Conservation (phyloP, 1,140 invertebrate genomes). For the Caenorhabditis latens region DNA sequence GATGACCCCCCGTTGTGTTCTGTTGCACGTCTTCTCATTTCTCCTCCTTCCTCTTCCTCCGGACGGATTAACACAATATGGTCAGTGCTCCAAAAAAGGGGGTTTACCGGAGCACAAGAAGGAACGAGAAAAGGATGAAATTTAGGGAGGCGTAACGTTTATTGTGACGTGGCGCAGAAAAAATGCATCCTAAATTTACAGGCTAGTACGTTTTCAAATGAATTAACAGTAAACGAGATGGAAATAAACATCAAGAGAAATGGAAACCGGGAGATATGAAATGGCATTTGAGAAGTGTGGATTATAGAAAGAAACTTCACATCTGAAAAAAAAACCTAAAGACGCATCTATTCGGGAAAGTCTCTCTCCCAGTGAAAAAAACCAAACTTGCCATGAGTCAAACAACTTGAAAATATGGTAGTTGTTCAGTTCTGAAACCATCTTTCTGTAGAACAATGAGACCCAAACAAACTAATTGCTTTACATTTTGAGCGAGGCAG, state of each 20-base stretch:
- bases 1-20: not conserved
- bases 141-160: not conserved
- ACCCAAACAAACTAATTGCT: no score
- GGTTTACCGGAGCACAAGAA: not conserved
- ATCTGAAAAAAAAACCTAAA: no score
- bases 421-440: no score
- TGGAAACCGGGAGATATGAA: not conserved
- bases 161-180: conserved; percentile 25
- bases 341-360: no score
- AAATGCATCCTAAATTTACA: not conserved
- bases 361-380: no score
- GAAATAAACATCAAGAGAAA: not conserved
- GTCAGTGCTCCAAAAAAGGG: not conserved
- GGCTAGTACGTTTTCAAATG: conserved; percentile 4
- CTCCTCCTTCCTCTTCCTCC: not conserved
- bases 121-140: no score
- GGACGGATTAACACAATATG: conserved; percentile 24
- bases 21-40: not conserved
- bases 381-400: no score
- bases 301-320: no score
- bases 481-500: not conserved
- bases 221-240: not conserved
- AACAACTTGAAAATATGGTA: no score
- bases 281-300: no score
- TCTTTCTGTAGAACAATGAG: no score